Base-by-base conservation (phyloP, 1,140 invertebrate genomes). In the Drosophila pallidifrons region DNA sequence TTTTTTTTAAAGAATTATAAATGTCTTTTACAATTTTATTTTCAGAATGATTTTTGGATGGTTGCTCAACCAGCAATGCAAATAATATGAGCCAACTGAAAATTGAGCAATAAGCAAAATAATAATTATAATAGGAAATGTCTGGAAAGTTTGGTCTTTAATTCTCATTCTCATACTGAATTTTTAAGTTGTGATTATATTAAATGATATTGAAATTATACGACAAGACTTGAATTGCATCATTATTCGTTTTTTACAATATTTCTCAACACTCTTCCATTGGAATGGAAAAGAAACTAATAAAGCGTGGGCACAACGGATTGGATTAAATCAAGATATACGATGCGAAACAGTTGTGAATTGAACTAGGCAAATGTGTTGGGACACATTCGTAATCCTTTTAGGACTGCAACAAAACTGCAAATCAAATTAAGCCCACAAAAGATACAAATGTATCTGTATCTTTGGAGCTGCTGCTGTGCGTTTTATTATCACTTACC, bases 401-500 rank as follows among this genome's bases (percentile, higher is more conserved):
- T 75, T 51, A 57, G 54, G n/a, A 15, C 35, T 65, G 66, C 58
- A 60, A n/a, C 46, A 11, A 11, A 16, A 35, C 45, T 58, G 57
- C 55, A 68, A 68, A 59, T 68, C 66, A 65, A 65, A 55, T 65
- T 65, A 65, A 65, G 61, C 32, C 32, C 20, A 57, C 20, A 20
- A 38, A 25, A 64, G 63, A 65, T 67, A 25, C 51, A 52, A 49
- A 41, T 68, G 55, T 60, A 51, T 68, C 41, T 57, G 20, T 25
- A 25, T 25, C 20, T 25, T 25, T 25, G 4, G 45, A 63, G 54
- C 74, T 60, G 72, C 55, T 55, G 81, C 85, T 83, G 81, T 78
- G 85, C 35, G 79, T 45, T 76, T 83, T 76, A 88, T 81, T 73
- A 58, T 67, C 66, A 91, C 88, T 91, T 61, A 91, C 89, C 89